phyloP scores from a whole-genome alignment of 1,140 invertebrate genomes.

The Drosophila ficusphila region DNA sequence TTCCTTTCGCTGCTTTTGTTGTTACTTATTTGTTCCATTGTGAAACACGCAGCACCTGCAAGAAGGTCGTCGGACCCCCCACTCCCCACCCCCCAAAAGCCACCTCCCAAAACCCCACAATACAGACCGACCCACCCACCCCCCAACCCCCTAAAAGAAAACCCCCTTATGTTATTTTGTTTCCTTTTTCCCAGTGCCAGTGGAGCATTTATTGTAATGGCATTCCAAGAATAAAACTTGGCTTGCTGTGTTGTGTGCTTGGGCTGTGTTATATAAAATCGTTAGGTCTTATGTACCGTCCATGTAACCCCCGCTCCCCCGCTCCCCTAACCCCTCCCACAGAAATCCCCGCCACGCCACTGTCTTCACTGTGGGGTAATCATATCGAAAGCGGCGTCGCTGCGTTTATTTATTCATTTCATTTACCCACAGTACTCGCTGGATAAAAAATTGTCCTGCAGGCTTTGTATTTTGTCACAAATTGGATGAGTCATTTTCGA shows the following conservation, averaged over 20 bases:
- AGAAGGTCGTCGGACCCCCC: constrained; percentile 35
- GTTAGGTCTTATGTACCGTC: constrained; percentile 54
- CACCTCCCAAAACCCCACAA: too few relatives aligned
- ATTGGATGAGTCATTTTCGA: constrained; percentile 34
- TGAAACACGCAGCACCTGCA: constrained; percentile 39
- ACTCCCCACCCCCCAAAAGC: neutral
- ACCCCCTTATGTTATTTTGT: neutral
- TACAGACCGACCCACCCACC: neutral
- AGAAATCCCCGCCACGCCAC: neutral
- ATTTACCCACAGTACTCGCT: constrained; percentile 15
- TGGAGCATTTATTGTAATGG: constrained; percentile 55
- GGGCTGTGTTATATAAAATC: constrained; percentile 65
- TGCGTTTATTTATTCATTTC: constrained; percentile 41
- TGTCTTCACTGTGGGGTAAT: constrained; percentile 19
- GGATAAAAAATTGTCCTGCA: constrained; percentile 1
- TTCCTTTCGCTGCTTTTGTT: constrained; percentile 1
- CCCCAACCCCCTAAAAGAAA: neutral
- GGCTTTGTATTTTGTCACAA: constrained; percentile 17
- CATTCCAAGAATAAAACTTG: constrained; percentile 63
- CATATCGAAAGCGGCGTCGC: constrained; percentile 26
- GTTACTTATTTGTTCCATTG: constrained; percentile 14
- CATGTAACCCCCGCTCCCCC: constrained; percentile 13
- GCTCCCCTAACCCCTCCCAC: constrained; percentile 5
- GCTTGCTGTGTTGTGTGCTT: constrained; percentile 22
- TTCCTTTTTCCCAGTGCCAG: constrained; percentile 15